Conservation (phyloP, 1,140 invertebrate genomes). For the Elymnias hypermnestra region DNA sequence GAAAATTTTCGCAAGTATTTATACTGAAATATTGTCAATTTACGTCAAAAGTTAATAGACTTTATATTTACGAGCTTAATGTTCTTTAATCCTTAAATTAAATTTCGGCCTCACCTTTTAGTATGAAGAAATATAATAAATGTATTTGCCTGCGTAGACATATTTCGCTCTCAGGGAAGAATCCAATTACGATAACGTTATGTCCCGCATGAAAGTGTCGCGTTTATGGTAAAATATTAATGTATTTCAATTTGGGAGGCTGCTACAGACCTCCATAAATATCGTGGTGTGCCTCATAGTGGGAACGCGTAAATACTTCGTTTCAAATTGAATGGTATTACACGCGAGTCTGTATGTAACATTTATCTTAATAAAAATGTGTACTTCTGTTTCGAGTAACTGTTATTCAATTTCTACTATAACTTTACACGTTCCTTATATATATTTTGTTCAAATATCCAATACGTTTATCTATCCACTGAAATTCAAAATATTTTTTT, state of each 20-base stretch:
- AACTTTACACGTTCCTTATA: too few species aligned
- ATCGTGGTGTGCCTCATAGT: conserved; percentile 52
- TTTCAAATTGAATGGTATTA: conserved; percentile 69
- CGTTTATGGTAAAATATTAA: conserved; percentile 75
- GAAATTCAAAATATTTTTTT: too few species aligned
- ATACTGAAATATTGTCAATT: too few species aligned
- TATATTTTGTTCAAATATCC: too few species aligned
- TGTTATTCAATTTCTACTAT: too few species aligned
- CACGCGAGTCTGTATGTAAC: conserved; percentile 31
- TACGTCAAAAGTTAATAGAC: too few species aligned
- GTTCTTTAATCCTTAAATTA: conserved; percentile 19
- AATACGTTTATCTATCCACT: too few species aligned
- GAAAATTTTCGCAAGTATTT: too few species aligned
- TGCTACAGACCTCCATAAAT: conserved; percentile 72
- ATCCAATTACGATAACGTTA: conserved; percentile 74
- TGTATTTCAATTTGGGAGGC: conserved; percentile 73
- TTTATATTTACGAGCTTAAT: too few species aligned
- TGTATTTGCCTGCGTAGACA: conserved; percentile 43
- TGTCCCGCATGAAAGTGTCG: conserved; percentile 72
- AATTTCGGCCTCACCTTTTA: conserved; percentile 17
- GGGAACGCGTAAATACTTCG: conserved; percentile 64
- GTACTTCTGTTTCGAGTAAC: too few species aligned
- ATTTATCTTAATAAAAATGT: too few species aligned
- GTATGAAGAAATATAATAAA: conserved; percentile 29
- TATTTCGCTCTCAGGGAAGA: conserved; percentile 59